phyloP scores from a whole-genome alignment of 2,888 invertebrate species.

The Falcaria lacertinaria region DNA sequence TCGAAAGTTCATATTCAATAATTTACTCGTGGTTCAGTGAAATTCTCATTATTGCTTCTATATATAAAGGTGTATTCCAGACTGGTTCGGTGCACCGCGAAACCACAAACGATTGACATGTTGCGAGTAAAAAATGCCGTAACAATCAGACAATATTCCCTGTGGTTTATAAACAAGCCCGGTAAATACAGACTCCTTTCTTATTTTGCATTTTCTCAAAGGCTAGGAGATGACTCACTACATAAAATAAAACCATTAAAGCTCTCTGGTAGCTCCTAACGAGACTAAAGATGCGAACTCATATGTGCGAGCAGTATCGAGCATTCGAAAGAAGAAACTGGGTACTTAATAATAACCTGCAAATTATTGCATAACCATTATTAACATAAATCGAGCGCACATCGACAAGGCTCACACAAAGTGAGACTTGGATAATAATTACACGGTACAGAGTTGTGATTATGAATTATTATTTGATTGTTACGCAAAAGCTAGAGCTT shows the following conservation, averaged over 20 bases:
- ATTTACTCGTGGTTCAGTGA: constrained; percentile 40
- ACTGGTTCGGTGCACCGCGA: constrained; percentile 33
- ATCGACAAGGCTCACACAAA: constrained; percentile 6
- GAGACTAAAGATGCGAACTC: background rate
- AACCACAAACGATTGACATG: constrained; percentile 44
- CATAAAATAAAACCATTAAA: background rate
- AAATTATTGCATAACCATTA: constrained; percentile 13
- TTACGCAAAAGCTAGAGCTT: constrained; percentile 5
- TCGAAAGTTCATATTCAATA: constrained; percentile 58
- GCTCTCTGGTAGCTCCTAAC: too few relatives aligned
- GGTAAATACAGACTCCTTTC: background rate
- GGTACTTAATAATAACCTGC: background rate
- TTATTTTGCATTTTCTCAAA: background rate
- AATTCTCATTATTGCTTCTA: constrained; percentile 39
- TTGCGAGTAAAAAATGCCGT: constrained; percentile 31
- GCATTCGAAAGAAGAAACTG: background rate
- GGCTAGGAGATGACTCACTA: too few relatives aligned
- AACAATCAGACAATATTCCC: constrained; percentile 25
- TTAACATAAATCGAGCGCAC: constrained; percentile 3
- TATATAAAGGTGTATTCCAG: constrained; percentile 11
- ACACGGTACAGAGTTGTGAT: constrained; percentile 9
- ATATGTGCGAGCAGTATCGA: background rate
- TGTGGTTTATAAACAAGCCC: constrained; percentile 14
- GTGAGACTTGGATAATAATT: constrained; percentile 14
- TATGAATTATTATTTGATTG: constrained; percentile 16